These are phyloP conservation scores for Phortica okadai DNA, from an alignment of 2,888 invertebrate genomes.

Conservation along the genomic window DNA sequence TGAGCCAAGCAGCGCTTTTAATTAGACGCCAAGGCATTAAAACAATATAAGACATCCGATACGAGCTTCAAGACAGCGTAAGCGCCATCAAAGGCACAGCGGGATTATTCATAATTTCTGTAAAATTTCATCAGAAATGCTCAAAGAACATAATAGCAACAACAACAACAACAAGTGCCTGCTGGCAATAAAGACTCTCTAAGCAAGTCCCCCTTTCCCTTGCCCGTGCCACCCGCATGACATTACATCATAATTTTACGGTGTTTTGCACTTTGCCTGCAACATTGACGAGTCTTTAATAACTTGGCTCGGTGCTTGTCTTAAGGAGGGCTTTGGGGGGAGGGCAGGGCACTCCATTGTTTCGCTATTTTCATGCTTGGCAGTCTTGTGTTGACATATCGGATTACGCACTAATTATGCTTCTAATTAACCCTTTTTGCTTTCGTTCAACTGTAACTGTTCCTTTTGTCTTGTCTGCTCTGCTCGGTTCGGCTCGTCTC, in stretches of 20 bases:
- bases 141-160: too few species aligned
- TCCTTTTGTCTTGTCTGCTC: background rate
- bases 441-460: conserved; percentile 27
- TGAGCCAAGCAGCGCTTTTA: conserved; percentile 64
- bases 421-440: conserved; percentile 73
- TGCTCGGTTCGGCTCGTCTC: background rate
- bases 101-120: conserved; percentile 58
- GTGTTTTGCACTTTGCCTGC: conserved; percentile 45
- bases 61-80: conserved; percentile 41
- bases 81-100: conserved; percentile 45
- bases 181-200: background rate
- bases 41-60: conserved; percentile 41
- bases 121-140: conserved; percentile 48
- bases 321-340: conserved; percentile 40
- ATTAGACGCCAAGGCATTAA: conserved; percentile 61
- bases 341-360: conserved; percentile 54
- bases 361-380: conserved; percentile 15
- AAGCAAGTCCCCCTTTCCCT: background rate
- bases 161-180: background rate
- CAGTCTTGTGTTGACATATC: conserved; percentile 68
- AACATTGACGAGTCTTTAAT: conserved; percentile 27
- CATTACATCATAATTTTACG: conserved; percentile 61
- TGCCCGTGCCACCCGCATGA: conserved; percentile 30
- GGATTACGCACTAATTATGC: conserved; percentile 75
- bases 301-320: conserved; percentile 37